These are phyloP conservation scores for Metopia argyrocephala DNA, from an alignment of 2,888 invertebrate species.

Conservation along the genomic window DNA sequence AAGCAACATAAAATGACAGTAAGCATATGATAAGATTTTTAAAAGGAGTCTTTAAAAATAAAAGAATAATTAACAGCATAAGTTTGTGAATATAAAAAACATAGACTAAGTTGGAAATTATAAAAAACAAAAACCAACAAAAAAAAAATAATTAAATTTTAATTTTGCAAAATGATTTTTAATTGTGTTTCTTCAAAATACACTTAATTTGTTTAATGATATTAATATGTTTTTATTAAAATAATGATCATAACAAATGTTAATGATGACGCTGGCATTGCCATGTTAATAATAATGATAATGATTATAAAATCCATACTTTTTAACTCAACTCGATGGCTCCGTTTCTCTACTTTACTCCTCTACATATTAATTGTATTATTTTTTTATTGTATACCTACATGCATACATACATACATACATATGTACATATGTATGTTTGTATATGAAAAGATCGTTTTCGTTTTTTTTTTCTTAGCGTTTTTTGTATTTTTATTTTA, in stretches of 20 bases:
- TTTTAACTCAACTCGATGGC: slow-evolving; percentile 16
- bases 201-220: slow-evolving; percentile 57
- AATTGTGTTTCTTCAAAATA: slow-evolving; percentile 22
- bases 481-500: slow-evolving; percentile 11
- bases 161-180: not conserved
- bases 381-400: not conserved
- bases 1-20: not conserved
- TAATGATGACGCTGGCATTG: slow-evolving; percentile 28
- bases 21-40: not conserved
- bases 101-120: no score
- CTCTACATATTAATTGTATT: slow-evolving; percentile 41
- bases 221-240: slow-evolving; percentile 59
- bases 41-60: not conserved
- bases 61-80: no score
- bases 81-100: no score
- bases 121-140: no score
- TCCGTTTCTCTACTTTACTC: slow-evolving; percentile 29
- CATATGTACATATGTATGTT: not conserved
- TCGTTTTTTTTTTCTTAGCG: slow-evolving; percentile 19
- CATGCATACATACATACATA: not conserved
- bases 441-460: slow-evolving; percentile 42
- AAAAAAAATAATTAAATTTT: no score
- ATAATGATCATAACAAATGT: slow-evolving; percentile 32
- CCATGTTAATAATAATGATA: slow-evolving; percentile 50
- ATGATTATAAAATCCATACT: slow-evolving; percentile 47